phyloP scores from a whole-genome alignment of 2,113 vertebrate genomes.

The Dolichotis patagonum region DNA sequence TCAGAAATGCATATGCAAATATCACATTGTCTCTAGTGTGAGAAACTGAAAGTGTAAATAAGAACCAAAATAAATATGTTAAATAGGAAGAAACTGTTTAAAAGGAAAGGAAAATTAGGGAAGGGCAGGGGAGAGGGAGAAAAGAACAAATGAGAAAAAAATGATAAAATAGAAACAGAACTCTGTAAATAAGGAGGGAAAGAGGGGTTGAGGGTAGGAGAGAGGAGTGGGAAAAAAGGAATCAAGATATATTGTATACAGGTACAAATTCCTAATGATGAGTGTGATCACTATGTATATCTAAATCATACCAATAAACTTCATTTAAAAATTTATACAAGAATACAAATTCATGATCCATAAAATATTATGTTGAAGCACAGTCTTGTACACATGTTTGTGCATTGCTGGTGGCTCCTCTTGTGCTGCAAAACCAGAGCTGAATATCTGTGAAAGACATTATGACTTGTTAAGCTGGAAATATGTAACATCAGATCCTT shows the following conservation, averaged over 20 bases:
- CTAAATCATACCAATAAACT: background rate
- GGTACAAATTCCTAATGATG: background rate
- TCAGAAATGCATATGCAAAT: background rate
- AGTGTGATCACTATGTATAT: background rate
- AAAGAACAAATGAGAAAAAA: background rate
- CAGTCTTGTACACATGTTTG: background rate
- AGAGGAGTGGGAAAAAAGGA: background rate
- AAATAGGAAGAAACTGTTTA: background rate
- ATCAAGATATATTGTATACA: background rate
- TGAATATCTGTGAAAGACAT: background rate
- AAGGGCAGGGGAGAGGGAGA: background rate
- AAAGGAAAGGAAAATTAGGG: background rate
- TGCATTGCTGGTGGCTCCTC: background rate
- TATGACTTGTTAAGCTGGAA: background rate
- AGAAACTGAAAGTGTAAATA: background rate
- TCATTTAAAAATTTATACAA: background rate
- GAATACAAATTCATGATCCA: background rate
- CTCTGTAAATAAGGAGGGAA: background rate
- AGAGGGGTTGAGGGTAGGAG: background rate
- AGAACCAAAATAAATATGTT: background rate
- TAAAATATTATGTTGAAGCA: background rate
- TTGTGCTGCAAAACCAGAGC: background rate
- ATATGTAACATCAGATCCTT: background rate
- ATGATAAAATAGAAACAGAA: background rate
- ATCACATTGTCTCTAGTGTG: background rate